phyloP scores from a whole-genome alignment of 1,140 invertebrate species.

The Patella vulgata region DNA sequence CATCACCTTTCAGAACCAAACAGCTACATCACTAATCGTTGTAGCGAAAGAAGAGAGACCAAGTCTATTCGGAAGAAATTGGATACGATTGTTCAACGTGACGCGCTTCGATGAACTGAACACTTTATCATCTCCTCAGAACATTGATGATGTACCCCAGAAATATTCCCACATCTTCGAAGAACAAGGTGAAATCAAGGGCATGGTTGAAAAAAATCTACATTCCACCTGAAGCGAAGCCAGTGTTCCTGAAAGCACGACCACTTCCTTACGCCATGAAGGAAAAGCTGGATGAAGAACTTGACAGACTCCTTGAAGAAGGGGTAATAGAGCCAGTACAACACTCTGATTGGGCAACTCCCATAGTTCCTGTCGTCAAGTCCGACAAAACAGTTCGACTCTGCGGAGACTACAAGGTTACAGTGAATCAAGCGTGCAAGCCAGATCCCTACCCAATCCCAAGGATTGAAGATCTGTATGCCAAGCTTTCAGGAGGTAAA shows the following conservation, averaged over 20 bases:
- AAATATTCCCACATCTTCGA: not conserved
- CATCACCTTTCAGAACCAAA: too few species aligned
- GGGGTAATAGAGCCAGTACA: too few species aligned
- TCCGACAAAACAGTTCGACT: not conserved
- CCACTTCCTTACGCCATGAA: too few species aligned
- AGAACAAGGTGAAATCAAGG: not conserved
- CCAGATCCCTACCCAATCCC: slow-evolving; percentile 4
- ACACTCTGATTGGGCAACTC: not conserved
- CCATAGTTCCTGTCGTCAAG: slow-evolving; percentile 4
- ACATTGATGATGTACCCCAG: not conserved
- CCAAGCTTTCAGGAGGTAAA: not conserved
- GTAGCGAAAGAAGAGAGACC: too few species aligned
- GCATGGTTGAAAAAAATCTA: too few species aligned
- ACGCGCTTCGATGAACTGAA: not conserved
- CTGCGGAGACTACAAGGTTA: not conserved
- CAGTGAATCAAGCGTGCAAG: too few species aligned
- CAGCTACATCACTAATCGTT: too few species aligned
- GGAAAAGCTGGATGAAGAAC: too few species aligned
- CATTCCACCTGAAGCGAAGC: too few species aligned
- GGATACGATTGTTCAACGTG: not conserved
- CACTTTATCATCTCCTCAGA: not conserved
- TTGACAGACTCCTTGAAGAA: too few species aligned
- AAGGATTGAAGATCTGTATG: slow-evolving; percentile 7
- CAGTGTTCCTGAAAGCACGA: too few species aligned
- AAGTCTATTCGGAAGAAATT: not conserved